Evolutionary conservation across 2,113 vertebrate genomes (phyloP).

Genomic region (Quiscalus mexicanus): DNA sequence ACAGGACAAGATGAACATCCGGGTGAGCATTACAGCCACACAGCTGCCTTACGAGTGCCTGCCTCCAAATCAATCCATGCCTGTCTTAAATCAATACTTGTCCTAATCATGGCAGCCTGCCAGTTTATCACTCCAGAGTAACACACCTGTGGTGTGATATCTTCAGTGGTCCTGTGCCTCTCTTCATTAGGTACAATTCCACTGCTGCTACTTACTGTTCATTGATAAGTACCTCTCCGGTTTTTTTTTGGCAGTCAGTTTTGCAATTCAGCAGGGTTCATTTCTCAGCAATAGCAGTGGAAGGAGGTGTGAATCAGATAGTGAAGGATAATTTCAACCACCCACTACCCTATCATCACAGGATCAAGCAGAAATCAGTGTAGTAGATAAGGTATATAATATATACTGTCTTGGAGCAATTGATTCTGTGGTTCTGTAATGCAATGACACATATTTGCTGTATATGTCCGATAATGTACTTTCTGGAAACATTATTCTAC

Average conservation of each 20-base stretch:
- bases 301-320: background rate
- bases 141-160: background rate
- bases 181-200: background rate
- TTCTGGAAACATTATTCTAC: background rate
- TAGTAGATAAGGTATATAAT: background rate
- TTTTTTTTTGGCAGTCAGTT: background rate
- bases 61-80: background rate
- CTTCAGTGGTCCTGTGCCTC: background rate
- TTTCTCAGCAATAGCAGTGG: background rate
- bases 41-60: background rate
- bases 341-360: background rate
- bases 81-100: background rate
- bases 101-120: background rate
- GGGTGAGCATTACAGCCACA: rapidly evolving
- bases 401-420: background rate
- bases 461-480: background rate
- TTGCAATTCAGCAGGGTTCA: background rate
- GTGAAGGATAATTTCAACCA: rapidly evolving
- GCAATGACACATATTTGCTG: background rate
- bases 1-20: background rate
- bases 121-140: background rate
- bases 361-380: background rate
- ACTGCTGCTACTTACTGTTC: background rate
- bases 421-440: background rate
- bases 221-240: background rate